A percentile compares a stretch with the other conserved stretches of the same genome.
phyloP scores from a whole-genome alignment of 1,140 invertebrate species.

The Microplitis demolitor region DNA sequence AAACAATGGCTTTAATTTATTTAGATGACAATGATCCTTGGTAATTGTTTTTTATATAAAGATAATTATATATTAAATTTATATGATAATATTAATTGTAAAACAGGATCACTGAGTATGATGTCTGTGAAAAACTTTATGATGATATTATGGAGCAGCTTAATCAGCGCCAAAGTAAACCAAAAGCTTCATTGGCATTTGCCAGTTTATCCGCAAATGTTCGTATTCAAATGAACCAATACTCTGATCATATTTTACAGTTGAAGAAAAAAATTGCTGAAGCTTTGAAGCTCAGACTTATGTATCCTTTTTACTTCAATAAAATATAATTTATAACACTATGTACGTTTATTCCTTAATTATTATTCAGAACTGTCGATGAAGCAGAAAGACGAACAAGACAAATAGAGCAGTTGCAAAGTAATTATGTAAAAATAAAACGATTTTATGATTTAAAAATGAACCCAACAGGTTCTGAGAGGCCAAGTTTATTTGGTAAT shows the following conservation, averaged over 20 bases:
- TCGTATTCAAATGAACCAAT: conserved; percentile 68
- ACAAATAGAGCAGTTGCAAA: conserved; percentile 66
- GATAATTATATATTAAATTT: no score
- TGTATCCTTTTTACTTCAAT: conserved; percentile 60
- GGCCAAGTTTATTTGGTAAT: conserved; percentile 42
- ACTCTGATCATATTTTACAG: conserved; percentile 65
- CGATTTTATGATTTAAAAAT: conserved; percentile 59
- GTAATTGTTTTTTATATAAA: conserved; percentile 36
- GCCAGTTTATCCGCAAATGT: conserved; percentile 66
- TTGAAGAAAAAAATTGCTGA: conserved; percentile 65
- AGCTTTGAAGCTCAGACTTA: conserved; percentile 54
- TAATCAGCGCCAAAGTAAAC: conserved; percentile 61
- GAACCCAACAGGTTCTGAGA: conserved; percentile 34
- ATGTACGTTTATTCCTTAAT: background rate
- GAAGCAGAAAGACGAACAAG: conserved; percentile 67
- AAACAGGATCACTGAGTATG: conserved; percentile 68
- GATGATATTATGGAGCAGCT: conserved; percentile 69
- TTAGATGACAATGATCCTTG: conserved; percentile 58
- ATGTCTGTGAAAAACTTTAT: conserved; percentile 69
- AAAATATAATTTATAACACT: background rate
- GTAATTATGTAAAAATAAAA: conserved; percentile 65
- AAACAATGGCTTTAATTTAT: conserved; percentile 47
- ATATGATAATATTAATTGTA: no score
- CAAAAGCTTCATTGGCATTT: conserved; percentile 62
- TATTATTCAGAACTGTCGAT: conserved; percentile 60